Conservation (phyloP, 2,797 vertebrate genomes). For the Paratrypauchen microcephalus region DNA sequence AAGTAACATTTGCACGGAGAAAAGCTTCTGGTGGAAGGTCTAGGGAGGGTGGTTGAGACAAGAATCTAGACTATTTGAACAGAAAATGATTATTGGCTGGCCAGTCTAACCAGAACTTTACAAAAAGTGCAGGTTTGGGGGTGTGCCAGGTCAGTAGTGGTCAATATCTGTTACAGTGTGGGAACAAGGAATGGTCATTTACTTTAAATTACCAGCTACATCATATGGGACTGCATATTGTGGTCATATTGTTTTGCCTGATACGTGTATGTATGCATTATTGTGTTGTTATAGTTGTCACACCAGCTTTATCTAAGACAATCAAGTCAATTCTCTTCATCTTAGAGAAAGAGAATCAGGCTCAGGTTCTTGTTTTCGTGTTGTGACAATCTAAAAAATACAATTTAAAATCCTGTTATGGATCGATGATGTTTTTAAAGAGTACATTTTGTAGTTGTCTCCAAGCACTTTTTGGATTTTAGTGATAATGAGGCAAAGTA, state of each 20-base stretch:
- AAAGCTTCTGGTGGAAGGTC: too few relatives aligned
- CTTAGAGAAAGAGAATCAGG: constrained; percentile 45
- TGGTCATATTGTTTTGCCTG: constrained; percentile 6
- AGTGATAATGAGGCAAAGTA: constrained; percentile 55
- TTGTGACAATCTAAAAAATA: constrained; percentile 69
- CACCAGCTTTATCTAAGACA: constrained; percentile 57
- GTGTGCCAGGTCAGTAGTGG: too few relatives aligned
- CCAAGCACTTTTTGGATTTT: constrained; percentile 71
- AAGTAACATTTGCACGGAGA: too few relatives aligned
- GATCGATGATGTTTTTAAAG: constrained; percentile 42
- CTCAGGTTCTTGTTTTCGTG: constrained; percentile 67
- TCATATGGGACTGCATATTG: background rate
- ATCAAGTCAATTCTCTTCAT: constrained; percentile 42
- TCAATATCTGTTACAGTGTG: background rate
- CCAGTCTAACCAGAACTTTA: too few relatives aligned
- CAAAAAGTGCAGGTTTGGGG: too few relatives aligned
- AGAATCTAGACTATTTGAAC: too few relatives aligned
- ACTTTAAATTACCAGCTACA: background rate
- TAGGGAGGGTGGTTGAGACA: too few relatives aligned
- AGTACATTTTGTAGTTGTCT: constrained; percentile 57
- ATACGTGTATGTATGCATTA: constrained; percentile 32
- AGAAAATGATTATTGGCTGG: too few relatives aligned
- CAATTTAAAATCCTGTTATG: constrained; percentile 33
- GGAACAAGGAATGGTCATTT: background rate
- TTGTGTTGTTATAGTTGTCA: constrained; percentile 22